Evolutionary conservation across 2,113 vertebrate genomes (phyloP), one percentile per base, ranked within the genome.

Genomic region (Ochotona princeps): DNA sequence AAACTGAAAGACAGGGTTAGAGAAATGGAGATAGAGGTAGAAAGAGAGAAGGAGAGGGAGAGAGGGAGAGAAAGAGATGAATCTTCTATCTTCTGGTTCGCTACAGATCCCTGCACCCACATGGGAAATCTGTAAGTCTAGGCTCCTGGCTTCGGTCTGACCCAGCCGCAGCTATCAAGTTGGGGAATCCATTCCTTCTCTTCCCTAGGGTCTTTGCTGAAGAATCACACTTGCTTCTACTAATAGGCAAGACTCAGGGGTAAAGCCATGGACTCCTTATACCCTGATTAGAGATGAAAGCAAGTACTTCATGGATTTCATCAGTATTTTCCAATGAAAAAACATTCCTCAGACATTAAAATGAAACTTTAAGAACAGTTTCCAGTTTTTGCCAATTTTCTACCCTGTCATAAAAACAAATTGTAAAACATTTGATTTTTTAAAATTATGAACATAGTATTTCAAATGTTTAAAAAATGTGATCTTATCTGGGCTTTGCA

Each of bases 201-300:
- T 85, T 94, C 65, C 69, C 95, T 17, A 51, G 89, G n/a, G 61
- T 72, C 82, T 91, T 91, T 66, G 7, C 66, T 69, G 81, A 95
- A 95, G 65, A 87, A 74, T 32, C 38, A 73, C 17, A 85, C 54
- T 76, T 73, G 57, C 32, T 87, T 80, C 49, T 79, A 73, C 66
- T 78, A 80, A 32, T 2, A 66, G 44, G 54, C 44, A 80, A 23
- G 28, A 83, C 28, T 94, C 51, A 75, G 15, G 30, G 47, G 30
- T 51, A 87, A 80, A 76, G 86, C 26, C 20, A 61, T 44, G 54
- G 61, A 54, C 25, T 38, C 47, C 73, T 90, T 87, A 12, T 89
- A 14, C 20, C 67, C 30, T 44, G 12, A 23, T 66, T 89, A 23
- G n/a, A 93, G 51, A 63, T 76, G 72, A 83, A 95, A 89, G 38